Evolutionary conservation across 2,888 invertebrate genomes (phyloP).

Genomic region (Heliconius hortense): DNA sequence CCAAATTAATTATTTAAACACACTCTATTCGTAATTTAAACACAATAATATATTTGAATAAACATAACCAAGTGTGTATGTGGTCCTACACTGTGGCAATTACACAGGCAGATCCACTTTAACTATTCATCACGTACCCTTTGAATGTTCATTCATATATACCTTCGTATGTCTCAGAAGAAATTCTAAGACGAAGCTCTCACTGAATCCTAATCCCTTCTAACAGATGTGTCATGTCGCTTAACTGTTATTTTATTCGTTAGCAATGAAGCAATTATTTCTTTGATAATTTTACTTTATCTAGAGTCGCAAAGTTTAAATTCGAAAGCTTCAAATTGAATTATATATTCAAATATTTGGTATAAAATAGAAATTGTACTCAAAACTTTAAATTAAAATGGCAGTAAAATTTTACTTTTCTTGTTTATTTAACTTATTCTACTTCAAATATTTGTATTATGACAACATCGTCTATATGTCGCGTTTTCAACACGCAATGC

Average conservation of each 20-base stretch:
- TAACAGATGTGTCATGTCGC: constrained; percentile 33
- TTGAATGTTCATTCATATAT: constrained; percentile 29
- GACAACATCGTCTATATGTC: no score
- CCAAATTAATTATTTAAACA: background rate
- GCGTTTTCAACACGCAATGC: no score
- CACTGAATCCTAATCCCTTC: constrained; percentile 27
- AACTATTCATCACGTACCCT: constrained; percentile 18
- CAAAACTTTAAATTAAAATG: no score
- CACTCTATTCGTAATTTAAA: background rate
- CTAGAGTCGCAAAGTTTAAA: background rate
- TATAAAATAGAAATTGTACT: no score
- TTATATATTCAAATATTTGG: no score
- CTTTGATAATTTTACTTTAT: background rate
- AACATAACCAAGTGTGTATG: constrained; percentile 1
- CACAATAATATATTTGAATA: background rate
- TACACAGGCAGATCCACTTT: constrained; percentile 14
- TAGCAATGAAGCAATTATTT: background rate
- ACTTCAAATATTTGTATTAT: no score
- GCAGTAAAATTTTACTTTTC: no score
- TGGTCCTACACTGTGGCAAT: constrained; percentile 17
- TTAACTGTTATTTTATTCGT: constrained; percentile 21
- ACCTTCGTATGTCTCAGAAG: constrained; percentile 25
- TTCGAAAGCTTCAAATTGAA: no score
- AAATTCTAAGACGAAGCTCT: constrained; percentile 25
- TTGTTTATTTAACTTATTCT: no score